Base-by-base conservation (phyloP, 2,113 vertebrate species). In the Piaya cayana region DNA sequence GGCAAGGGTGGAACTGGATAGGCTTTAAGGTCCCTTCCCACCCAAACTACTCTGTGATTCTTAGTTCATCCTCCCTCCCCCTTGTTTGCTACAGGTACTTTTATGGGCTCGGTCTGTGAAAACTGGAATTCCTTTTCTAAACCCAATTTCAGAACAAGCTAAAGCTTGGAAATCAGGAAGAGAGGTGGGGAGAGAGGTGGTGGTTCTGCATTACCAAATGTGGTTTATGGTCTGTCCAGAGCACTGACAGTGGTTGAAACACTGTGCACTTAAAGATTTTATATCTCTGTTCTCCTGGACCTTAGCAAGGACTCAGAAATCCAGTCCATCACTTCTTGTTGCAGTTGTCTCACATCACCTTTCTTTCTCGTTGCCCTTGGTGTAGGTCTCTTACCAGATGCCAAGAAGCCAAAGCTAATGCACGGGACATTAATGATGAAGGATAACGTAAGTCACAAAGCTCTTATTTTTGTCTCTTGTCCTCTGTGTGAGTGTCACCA, bases 371-470 rank as follows among this genome's bases (percentile, higher is more conserved):
- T 5, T 56, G 82, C 25, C 36, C 17, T 37, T 3, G 3, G 50
- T 29, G 36, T 65, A 99, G 99, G 99, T 27, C 97, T 98, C 13
- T 68, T 98, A 7, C 99, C 99, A 2, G 99, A 99, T 45, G 97
- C 97, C 49, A 99, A 99, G 97, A 99, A 97, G 90, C 99, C 98
- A 5, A 98, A 98, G 68, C 98, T 99, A 20, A 98, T 99, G 98
- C 99, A 99, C 0, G 99, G 99, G 39, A 98, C 99, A 0, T 94
- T 99, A 10, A 99, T 99, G 83, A 99, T 99, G 98, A 99, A 99
- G 95, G 99, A 99, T 64, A 99, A 98, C 0, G 99, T 99, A 96
- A 99, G 99, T 98, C 5, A 30, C 3, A 37, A 12, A 8, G 7
- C 23, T 11, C 53, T 37, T 7, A 3, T 0, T 19, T 37, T 4